Evolutionary conservation across 1,140 invertebrate genomes (phyloP).

Genomic region (Arctopsyche grandis): DNA sequence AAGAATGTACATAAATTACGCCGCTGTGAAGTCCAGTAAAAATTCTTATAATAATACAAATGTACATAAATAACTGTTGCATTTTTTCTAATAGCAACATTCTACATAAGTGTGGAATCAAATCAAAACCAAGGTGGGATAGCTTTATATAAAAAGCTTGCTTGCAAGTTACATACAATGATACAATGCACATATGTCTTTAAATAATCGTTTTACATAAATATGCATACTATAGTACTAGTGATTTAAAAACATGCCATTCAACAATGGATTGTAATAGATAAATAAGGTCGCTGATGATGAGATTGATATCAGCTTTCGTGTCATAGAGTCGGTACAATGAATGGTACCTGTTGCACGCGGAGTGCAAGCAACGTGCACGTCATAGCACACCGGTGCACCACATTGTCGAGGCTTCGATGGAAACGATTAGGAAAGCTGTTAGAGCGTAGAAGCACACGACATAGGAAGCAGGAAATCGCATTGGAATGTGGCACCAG

Average conservation of each 20-base stretch:
- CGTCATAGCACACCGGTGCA: not conserved
- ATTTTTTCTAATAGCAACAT: too few species aligned
- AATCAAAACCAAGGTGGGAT: too few species aligned
- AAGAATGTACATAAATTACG: too few species aligned
- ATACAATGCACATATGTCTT: too few species aligned
- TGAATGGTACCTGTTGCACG: slow-evolving; percentile 20
- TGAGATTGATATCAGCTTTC: not conserved
- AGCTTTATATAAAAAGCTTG: too few species aligned
- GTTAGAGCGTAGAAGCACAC: not conserved
- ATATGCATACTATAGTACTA: too few species aligned
- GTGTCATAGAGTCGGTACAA: slow-evolving; percentile 4
- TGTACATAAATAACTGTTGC: too few species aligned
- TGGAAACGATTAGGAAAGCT: not conserved
- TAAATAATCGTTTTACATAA: too few species aligned
- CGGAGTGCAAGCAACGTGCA: not conserved
- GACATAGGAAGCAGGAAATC: not conserved
- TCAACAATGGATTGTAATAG: not conserved
- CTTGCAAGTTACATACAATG: too few species aligned
- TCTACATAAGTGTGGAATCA: too few species aligned
- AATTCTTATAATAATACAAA: too few species aligned
- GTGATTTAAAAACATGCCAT: not conserved
- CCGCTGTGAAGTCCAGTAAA: too few species aligned
- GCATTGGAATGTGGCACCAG: not conserved
- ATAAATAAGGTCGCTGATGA: not conserved
- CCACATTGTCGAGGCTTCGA: not conserved